These are phyloP conservation scores for Oxytorus armatus DNA, from an alignment of 2,888 invertebrate genomes.

Conservation along the genomic window DNA sequence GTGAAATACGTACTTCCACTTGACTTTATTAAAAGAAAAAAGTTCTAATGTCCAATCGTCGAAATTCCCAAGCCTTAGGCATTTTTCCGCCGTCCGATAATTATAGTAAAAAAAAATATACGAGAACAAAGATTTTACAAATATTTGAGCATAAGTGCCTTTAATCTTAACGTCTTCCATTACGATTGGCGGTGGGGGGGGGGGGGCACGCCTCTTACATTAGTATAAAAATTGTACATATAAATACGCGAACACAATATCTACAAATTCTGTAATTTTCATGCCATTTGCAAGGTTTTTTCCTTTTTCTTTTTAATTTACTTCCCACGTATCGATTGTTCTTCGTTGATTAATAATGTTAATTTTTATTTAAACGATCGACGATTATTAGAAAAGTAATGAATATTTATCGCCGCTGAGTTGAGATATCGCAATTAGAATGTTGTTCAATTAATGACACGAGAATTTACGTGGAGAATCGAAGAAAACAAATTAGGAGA, in stretches of 20 bases:
- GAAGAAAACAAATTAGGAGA: neutral
- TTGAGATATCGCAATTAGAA: neutral
- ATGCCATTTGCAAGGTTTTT: conserved; percentile 29
- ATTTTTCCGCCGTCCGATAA: conserved; percentile 30
- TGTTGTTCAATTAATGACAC: neutral
- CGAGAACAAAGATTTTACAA: no score
- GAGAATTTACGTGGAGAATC: neutral
- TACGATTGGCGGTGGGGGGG: neutral
- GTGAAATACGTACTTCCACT: neutral
- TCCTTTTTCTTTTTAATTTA: conserved; percentile 2
- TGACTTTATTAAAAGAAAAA: neutral
- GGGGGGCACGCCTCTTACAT: neutral
- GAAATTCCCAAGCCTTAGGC: conserved; percentile 34
- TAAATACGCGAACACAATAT: conserved; percentile 18
- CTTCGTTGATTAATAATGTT: neutral
- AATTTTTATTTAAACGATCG: neutral
- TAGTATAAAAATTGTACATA: conserved; percentile 45
- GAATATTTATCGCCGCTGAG: neutral
- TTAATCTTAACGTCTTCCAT: conserved; percentile 37
- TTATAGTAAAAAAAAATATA: conserved; percentile 12
- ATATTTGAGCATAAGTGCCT: neutral
- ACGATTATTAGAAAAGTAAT: neutral
- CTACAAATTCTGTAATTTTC: conserved; percentile 11
- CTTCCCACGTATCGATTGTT: neutral
- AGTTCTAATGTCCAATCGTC: conserved; percentile 38